Evolutionary conservation across 2,888 invertebrate species (phyloP), one percentile per base, ranked within the genome.

Genomic region (Cenopis cana): DNA sequence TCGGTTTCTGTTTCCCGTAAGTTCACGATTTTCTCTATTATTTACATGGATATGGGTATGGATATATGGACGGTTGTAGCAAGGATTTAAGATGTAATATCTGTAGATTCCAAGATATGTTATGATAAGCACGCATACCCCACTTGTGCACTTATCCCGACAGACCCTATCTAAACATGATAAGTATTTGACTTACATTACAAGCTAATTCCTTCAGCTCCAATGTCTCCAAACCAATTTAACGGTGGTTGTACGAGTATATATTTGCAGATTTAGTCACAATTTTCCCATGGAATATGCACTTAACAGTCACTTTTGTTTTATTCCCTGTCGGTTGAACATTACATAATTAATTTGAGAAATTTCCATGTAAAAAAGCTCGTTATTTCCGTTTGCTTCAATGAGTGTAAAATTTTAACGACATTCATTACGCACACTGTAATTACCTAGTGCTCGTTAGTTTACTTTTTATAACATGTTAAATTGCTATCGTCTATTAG

Each of bases 1-100:
- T 91, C 18, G 88, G 83, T 6, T 87, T 91, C 73, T 86, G 82
- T 76, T 88, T 89, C 59, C 65, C 75, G 93, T 93, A 76, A 87
- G 89, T 62, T 55, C 24, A 24, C 24, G 4, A 24, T 24, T 24
- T 24, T 24, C 24, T n/a, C n/a, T n/a, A n/a, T n/a, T n/a, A n/a
- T n/a, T n/a, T n/a, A n/a, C n/a, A n/a, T n/a, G n/a, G n/a, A n/a
- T n/a, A n/a, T n/a, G n/a, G n/a, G n/a, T n/a, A n/a, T n/a, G n/a
- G n/a, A n/a, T n/a, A n/a, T n/a, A n/a, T n/a, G n/a, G n/a, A n/a
- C n/a, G n/a, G n/a, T n/a, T n/a, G n/a, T n/a, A n/a, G n/a, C n/a
- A n/a, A n/a, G n/a, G n/a, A n/a, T n/a, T n/a, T n/a, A n/a, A n/a
- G n/a, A n/a, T n/a, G n/a, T n/a, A n/a, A n/a, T 24, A 24, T 24